phyloP scores from a whole-genome alignment of 37 sponge, comb jelly and placozoan genomes.

The Agelas oroides region DNA sequence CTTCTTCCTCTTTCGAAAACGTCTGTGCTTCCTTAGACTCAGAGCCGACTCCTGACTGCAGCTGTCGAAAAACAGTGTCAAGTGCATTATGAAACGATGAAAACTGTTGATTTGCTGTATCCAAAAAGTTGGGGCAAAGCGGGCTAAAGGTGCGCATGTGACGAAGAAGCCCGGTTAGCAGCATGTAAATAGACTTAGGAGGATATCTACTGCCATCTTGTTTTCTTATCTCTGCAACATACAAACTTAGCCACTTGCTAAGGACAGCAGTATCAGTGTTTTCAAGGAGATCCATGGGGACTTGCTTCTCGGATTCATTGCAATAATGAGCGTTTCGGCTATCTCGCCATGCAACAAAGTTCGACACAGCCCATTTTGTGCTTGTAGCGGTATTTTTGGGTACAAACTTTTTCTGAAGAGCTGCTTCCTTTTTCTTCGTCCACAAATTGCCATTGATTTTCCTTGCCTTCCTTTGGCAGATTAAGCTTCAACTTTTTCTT shows the following conservation, averaged over 20 bases:
- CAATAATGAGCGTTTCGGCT: background rate
- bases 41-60: conserved; percentile 26
- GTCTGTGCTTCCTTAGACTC: conserved; percentile 8
- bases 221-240: conserved; percentile 18
- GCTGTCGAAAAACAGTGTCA: conserved; percentile 7
- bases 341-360: conserved; percentile 14
- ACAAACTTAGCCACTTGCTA: conserved; percentile 1
- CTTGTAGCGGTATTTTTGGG: conserved; percentile 29
- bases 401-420: background rate
- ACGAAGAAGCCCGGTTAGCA: too few species aligned
- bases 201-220: conserved; percentile 4
- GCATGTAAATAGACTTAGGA: background rate
- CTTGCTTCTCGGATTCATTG: background rate
- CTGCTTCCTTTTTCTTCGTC: background rate
- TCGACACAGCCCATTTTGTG: too few species aligned
- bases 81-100: background rate
- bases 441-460: background rate
- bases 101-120: conserved; percentile 2
- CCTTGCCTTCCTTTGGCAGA: too few species aligned
- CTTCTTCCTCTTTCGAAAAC: conserved; percentile 6
- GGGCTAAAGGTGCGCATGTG: background rate
- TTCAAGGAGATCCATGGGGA: conserved; percentile 6
- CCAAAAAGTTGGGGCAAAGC: background rate
- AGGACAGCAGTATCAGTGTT: background rate
- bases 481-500: background rate